Percentiles rank a stretch among this genome's conserved stretches.
Evolutionary conservation across 2,888 invertebrate genomes (phyloP).

Genomic region (Apeira syringaria): DNA sequence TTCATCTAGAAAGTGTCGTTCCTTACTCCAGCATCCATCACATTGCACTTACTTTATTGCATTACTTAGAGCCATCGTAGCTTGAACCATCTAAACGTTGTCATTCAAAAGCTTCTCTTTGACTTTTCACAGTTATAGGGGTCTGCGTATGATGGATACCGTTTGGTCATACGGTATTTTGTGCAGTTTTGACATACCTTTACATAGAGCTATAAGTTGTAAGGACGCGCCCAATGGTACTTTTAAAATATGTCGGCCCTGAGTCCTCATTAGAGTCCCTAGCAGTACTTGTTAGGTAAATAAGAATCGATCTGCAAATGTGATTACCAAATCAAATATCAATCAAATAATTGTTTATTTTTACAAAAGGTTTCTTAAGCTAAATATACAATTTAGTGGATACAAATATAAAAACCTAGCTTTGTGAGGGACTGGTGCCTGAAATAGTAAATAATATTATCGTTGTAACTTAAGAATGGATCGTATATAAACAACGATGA

Average conservation of each 20-base stretch:
- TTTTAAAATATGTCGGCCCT: neutral
- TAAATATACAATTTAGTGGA: no score
- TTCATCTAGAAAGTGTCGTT: conserved; percentile 31
- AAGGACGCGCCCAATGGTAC: neutral
- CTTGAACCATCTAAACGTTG: conserved; percentile 2
- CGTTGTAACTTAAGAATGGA: no score
- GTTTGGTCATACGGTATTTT: neutral
- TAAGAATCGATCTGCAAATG: no score
- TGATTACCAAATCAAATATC: no score
- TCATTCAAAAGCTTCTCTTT: conserved; percentile 1
- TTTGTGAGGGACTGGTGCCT: no score
- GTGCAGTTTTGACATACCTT: neutral
- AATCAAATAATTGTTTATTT: no score
- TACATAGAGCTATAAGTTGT: neutral
- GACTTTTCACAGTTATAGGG: conserved; percentile 5
- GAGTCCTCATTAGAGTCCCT: no score
- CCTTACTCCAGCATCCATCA: conserved; percentile 14
- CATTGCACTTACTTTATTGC: conserved; percentile 2
- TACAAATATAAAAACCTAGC: no score
- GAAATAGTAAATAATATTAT: no score
- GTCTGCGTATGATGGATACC: neutral
- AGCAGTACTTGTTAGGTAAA: no score
- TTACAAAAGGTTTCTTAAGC: no score
- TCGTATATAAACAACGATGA: no score
- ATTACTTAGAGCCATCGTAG: neutral